A percentile compares a stretch with the other conserved stretches of the same genome.
Conservation (phyloP, 2,113 vertebrate genomes). For the Grammatotria lemairii region DNA sequence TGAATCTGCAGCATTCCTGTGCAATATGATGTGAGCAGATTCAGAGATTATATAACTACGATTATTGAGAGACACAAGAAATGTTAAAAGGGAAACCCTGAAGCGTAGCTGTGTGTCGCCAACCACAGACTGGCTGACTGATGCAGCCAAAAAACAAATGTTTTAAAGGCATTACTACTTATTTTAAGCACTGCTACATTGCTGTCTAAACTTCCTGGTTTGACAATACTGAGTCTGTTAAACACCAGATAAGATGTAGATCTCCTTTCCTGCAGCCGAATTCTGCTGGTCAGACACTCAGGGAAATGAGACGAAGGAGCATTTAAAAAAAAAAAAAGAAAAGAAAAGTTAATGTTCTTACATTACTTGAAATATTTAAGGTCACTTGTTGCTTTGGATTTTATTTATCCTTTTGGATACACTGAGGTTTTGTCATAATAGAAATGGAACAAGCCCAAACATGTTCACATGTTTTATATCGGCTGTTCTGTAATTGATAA, state of each 20-base stretch:
- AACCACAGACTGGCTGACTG: not conserved
- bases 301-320: not conserved
- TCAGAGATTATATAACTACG: not conserved
- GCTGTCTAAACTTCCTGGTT: not conserved
- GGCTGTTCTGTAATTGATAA: not conserved
- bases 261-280: not conserved
- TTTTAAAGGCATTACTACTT: not conserved
- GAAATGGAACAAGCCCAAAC: not conserved
- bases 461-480: not conserved
- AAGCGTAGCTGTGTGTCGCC: not conserved
- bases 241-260: not conserved
- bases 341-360: not conserved
- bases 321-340: not conserved
- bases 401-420: not conserved
- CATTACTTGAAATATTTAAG: slow-evolving; percentile 19
- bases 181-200: not conserved
- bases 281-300: slow-evolving; percentile 36
- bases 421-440: not conserved
- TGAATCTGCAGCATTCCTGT: not conserved
- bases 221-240: not conserved
- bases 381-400: not conserved
- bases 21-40: not conserved
- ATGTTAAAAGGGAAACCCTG: not conserved
- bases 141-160: not conserved
- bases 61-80: not conserved